Conservation (phyloP, 2,113 vertebrate species). For the Melanostigma gelatinosum region DNA sequence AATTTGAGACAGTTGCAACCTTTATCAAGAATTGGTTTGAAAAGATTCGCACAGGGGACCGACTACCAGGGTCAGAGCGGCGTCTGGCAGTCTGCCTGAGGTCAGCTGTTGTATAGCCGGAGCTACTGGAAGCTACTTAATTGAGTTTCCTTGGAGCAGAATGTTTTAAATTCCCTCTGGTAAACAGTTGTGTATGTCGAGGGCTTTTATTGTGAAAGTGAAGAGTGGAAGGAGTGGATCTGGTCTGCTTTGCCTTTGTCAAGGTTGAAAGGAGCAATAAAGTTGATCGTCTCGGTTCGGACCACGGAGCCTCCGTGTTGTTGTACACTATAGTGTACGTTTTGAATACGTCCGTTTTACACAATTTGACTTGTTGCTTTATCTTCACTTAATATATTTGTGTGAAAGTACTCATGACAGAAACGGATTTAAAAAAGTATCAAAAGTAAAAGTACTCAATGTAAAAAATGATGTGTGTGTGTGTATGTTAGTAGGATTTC, state of each 20-base stretch:
- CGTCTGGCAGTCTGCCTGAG: background rate
- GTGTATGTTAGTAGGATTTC: too few species aligned
- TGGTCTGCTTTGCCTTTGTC: background rate
- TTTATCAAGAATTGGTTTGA: too few species aligned
- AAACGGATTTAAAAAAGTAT: background rate
- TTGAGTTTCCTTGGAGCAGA: background rate
- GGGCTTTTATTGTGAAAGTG: background rate
- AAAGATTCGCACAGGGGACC: too few species aligned
- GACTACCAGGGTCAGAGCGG: too few species aligned
- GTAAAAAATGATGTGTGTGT: too few species aligned
- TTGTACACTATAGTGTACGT: too few species aligned
- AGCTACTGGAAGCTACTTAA: background rate
- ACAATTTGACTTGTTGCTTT: background rate
- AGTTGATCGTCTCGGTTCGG: too few species aligned
- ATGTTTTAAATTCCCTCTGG: background rate
- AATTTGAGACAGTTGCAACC: too few species aligned
- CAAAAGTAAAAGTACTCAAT: too few species aligned
- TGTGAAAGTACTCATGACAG: background rate
- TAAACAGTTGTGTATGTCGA: background rate
- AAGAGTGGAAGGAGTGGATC: background rate
- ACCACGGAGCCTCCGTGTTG: background rate
- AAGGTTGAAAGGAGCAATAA: background rate
- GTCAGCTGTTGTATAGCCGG: background rate
- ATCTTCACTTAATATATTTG: background rate
- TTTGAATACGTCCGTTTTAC: background rate